Conservation (phyloP, 2,797 vertebrate genomes). For the Podarcis siculus region DNA sequence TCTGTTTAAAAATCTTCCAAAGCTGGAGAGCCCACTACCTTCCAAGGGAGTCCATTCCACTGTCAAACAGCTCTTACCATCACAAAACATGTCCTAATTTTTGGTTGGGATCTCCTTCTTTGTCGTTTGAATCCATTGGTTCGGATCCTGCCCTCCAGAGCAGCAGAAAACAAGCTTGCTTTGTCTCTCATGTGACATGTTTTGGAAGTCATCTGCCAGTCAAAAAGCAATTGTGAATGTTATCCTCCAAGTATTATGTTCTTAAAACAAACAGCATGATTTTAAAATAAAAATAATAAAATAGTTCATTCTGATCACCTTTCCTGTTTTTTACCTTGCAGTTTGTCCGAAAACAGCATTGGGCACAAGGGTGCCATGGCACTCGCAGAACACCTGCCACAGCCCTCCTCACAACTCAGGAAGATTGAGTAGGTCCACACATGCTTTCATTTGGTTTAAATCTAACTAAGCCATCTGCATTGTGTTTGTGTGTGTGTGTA, state of each 20-base stretch:
- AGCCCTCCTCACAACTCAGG: conserved; percentile 77
- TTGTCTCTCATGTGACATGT: no score
- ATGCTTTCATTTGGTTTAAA: not conserved
- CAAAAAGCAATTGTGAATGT: not conserved
- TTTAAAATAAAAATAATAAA: no score
- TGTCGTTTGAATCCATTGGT: no score
- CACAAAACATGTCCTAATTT: no score
- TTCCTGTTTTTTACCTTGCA: conserved; percentile 52
- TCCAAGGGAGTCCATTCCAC: no score
- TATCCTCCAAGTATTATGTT: not conserved
- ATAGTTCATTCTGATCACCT: not conserved
- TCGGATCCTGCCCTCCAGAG: no score
- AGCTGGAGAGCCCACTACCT: no score
- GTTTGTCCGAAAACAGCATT: conserved; percentile 85
- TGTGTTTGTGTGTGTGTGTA: no score
- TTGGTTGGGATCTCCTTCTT: no score
- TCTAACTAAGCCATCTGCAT: no score
- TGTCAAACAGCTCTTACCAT: no score
- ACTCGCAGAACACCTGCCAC: conserved; percentile 71
- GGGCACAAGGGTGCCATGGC: conserved; percentile 66
- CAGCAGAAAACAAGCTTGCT: no score
- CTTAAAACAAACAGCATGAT: not conserved
- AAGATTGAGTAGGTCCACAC: conserved; percentile 82
- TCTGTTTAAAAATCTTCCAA: not conserved
- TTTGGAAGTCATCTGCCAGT: not conserved